Conservation (phyloP, 2,113 vertebrate species). For the Colaptes auratus region DNA sequence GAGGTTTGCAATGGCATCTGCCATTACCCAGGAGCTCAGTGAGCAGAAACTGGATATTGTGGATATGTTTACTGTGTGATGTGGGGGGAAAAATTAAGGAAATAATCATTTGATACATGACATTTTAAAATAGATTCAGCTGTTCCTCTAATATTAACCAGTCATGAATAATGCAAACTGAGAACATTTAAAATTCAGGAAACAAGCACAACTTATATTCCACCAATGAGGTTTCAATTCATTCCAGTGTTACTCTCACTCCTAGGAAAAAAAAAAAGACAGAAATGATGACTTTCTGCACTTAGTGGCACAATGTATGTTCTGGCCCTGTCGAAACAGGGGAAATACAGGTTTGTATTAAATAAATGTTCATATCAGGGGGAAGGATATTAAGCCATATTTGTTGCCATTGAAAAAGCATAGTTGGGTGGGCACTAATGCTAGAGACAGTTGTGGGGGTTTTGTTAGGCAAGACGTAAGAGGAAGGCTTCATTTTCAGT, state of each 20-base stretch:
- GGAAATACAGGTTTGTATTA: not conserved
- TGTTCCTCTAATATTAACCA: slow-evolving; percentile 44
- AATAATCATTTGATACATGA: not conserved
- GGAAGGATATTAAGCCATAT: not conserved
- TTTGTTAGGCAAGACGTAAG: not conserved
- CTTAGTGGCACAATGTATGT: not conserved
- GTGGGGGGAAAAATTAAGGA: not conserved
- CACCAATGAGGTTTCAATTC: slow-evolving; percentile 44
- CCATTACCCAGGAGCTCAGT: not conserved
- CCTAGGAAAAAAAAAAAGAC: not conserved
- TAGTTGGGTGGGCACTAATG: not conserved
- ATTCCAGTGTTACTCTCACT: not conserved
- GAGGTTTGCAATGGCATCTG: not conserved
- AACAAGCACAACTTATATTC: slow-evolving; percentile 28
- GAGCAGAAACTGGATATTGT: not conserved
- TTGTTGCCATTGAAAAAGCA: not conserved
- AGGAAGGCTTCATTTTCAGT: not conserved
- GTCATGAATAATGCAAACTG: slow-evolving; percentile 40
- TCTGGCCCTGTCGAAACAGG: not conserved
- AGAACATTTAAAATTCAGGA: slow-evolving; percentile 44
- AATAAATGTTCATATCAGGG: not conserved
- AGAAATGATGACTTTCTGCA: not conserved
- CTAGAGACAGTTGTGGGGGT: not conserved
- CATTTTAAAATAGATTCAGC: not conserved
- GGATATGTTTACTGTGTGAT: not conserved